phyloP scores from a whole-genome alignment of 2,888 invertebrate species.

The Plusia festucae region DNA sequence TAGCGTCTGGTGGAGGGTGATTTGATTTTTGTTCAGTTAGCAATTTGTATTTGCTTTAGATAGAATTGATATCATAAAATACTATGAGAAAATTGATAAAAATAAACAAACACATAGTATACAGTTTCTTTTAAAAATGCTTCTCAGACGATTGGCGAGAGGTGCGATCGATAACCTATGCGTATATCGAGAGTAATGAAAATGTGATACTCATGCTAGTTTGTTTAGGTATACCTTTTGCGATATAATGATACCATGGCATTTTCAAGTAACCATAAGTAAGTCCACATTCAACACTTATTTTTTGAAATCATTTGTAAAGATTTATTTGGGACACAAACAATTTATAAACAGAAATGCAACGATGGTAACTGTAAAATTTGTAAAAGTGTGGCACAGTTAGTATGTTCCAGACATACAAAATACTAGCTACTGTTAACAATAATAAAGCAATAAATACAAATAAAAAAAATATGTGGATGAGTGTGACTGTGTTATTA shows the following conservation, averaged over 20 bases:
- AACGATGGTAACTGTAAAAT: no score
- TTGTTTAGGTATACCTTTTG: background rate
- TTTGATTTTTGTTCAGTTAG: constrained; percentile 48
- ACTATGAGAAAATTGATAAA: constrained; percentile 38
- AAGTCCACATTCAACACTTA: background rate
- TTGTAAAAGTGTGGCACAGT: no score
- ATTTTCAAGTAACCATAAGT: background rate
- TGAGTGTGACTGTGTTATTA: no score
- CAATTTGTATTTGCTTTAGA: constrained; percentile 42
- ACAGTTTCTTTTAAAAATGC: background rate
- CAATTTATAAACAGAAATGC: no score
- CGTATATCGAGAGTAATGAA: background rate
- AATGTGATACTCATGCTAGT: background rate
- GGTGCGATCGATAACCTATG: background rate
- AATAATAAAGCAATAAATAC: no score
- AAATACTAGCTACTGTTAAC: no score
- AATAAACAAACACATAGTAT: constrained; percentile 2
- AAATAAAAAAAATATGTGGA: no score
- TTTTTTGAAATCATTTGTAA: no score
- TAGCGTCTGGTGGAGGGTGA: constrained; percentile 38
- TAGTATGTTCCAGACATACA: no score
- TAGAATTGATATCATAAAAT: constrained; percentile 53
- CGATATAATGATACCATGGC: no score
- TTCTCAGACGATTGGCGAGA: background rate
- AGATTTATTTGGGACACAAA: no score